phyloP scores from a whole-genome alignment of 2,888 invertebrate genomes.

The Physocephala rufipes region DNA sequence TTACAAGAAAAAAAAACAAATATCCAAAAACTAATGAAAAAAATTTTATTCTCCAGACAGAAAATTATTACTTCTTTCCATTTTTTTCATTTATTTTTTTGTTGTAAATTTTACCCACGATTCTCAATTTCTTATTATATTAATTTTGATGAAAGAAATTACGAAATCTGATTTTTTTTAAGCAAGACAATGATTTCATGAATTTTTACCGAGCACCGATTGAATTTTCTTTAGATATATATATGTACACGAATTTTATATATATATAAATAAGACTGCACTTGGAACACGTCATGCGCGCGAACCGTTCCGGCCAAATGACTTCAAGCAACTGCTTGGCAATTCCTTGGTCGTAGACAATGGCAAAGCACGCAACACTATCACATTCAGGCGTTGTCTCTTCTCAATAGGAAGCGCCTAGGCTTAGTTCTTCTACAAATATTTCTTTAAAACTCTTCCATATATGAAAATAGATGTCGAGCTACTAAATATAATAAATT shows the following conservation, averaged over 20 bases:
- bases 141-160: neutral
- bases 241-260: slow-evolving; percentile 17
- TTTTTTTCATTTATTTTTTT: neutral
- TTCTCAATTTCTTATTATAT: neutral
- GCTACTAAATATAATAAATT: too few relatives aligned
- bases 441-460: too few relatives aligned
- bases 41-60: neutral
- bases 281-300: slow-evolving; percentile 31
- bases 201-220: slow-evolving; percentile 19
- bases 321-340: slow-evolving; percentile 40
- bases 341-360: slow-evolving; percentile 35
- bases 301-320: slow-evolving; percentile 30
- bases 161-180: neutral
- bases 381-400: neutral
- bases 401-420: neutral
- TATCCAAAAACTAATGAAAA: neutral
- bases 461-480: too few relatives aligned
- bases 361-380: slow-evolving; percentile 6
- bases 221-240: slow-evolving; percentile 21
- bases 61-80: neutral
- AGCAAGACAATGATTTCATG: neutral
- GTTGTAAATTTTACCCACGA: neutral
- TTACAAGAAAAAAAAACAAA: neutral
- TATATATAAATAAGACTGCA: slow-evolving; percentile 1
- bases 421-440: too few relatives aligned